Evolutionary conservation across 2,797 vertebrate genomes (phyloP).

Genomic region (Phrynocephalus vlangalii): DNA sequence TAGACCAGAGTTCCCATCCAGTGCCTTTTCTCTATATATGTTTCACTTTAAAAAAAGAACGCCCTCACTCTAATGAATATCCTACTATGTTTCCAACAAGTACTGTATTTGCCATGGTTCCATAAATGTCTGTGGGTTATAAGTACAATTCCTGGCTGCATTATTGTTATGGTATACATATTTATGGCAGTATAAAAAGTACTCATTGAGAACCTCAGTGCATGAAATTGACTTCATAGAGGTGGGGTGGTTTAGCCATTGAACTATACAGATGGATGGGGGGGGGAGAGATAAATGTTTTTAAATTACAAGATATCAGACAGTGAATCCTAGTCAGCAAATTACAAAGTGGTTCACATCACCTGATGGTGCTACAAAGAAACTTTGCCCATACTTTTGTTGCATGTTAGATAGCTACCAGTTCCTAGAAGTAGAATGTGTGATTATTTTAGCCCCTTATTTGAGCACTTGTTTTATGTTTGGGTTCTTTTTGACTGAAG

Average conservation of each 20-base stretch:
- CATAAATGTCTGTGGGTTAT: conserved; percentile 7
- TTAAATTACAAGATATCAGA: not conserved
- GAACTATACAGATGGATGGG: not conserved
- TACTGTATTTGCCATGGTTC: not conserved
- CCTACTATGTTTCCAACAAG: not conserved
- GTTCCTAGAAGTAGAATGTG: not conserved
- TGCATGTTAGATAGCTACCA: not conserved
- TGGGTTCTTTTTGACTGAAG: not conserved
- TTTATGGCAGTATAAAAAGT: not conserved
- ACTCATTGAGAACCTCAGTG: not conserved
- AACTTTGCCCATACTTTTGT: not conserved
- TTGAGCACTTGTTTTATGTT: not conserved
- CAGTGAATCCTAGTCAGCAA: not conserved
- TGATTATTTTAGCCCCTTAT: not conserved
- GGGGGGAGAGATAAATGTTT: not conserved
- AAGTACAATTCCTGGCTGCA: not conserved
- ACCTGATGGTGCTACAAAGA: not conserved
- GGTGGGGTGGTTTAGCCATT: not conserved
- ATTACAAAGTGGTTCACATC: not conserved
- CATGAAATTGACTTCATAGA: not conserved
- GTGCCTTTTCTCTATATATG: not conserved
- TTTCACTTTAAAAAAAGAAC: not conserved
- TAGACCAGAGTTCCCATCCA: not conserved
- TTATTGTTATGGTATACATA: conserved; percentile 9
- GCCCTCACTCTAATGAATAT: not conserved